A percentile compares a stretch with the other conserved stretches of the same genome.
Evolutionary conservation across 1,140 invertebrate genomes (phyloP).

Genomic region (Drosophila dunni): DNA sequence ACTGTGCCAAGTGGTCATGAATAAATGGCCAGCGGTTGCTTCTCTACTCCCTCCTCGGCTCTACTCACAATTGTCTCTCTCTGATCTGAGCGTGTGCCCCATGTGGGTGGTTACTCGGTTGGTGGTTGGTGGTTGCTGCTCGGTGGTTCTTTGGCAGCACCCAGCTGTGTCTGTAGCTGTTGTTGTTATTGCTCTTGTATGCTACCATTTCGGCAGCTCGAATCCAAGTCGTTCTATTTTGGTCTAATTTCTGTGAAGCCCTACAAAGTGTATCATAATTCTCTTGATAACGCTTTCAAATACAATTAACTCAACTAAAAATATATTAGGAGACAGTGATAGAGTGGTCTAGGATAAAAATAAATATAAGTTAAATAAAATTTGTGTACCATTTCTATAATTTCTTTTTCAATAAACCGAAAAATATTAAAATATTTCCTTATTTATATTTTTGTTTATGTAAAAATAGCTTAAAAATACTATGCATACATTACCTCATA

Average conservation of each 20-base stretch:
- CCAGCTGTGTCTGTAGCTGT: too few relatives aligned
- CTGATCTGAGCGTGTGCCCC: constrained; percentile 19
- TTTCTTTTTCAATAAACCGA: too few relatives aligned
- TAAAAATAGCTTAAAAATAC: not conserved
- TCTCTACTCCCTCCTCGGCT: not conserved
- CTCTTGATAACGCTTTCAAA: not conserved
- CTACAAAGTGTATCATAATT: not conserved
- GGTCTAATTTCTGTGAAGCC: not conserved
- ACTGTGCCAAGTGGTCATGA: constrained; percentile 66
- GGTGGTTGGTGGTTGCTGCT: constrained; percentile 4
- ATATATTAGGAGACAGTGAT: too few relatives aligned
- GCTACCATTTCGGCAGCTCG: constrained; percentile 61
- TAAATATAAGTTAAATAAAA: too few relatives aligned
- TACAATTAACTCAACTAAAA: too few relatives aligned
- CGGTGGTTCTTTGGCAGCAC: not conserved
- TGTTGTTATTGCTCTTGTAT: constrained; percentile 53
- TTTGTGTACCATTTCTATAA: too few relatives aligned
- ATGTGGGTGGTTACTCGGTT: constrained; percentile 8
- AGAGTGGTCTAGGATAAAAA: too few relatives aligned
- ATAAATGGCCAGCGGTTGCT: constrained; percentile 70
- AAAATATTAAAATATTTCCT: not conserved
- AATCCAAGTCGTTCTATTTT: constrained; percentile 48
- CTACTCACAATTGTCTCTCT: constrained; percentile 6
- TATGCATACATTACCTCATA: not conserved
- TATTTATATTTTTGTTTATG: not conserved